Conservation (phyloP, 2,113 vertebrate species). For the Silurus glanis region DNA sequence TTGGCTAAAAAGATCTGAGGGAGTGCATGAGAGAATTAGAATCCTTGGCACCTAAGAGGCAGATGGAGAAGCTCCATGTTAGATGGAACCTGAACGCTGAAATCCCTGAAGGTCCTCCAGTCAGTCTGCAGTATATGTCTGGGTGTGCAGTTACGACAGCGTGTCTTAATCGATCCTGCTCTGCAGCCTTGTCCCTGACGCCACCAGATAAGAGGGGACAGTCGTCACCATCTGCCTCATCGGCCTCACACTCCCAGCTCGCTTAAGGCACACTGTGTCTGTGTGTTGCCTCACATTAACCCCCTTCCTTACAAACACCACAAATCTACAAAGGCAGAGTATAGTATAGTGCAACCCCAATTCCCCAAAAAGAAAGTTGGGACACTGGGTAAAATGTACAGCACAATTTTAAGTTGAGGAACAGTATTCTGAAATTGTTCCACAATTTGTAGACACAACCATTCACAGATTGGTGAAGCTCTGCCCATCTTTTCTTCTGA, state of each 20-base stretch:
- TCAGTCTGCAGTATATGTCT: constrained; percentile 37
- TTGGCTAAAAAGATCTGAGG: constrained; percentile 1
- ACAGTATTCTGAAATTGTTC: no score
- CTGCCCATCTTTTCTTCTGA: no score
- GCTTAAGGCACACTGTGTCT: constrained; percentile 57
- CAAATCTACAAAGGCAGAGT: constrained; percentile 31
- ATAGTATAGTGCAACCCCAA: not conserved
- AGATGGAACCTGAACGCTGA: constrained; percentile 51
- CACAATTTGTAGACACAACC: no score
- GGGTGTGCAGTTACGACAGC: constrained; percentile 55
- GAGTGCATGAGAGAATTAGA: constrained; percentile 15
- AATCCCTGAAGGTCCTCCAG: constrained; percentile 58
- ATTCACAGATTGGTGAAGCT: no score
- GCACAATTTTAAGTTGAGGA: no score
- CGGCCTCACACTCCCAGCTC: constrained; percentile 62
- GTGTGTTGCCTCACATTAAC: constrained; percentile 37
- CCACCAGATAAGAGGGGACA: constrained; percentile 67
- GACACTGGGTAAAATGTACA: no score
- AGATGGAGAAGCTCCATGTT: constrained; percentile 33
- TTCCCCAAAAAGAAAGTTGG: no score
- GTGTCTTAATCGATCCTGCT: constrained; percentile 56
- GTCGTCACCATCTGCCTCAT: constrained; percentile 71
- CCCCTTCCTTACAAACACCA: constrained; percentile 11
- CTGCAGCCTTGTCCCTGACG: constrained; percentile 71
- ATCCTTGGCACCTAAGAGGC: not conserved